Base-by-base conservation (phyloP, 2,888 invertebrate species). In the Herminia tarsipennalis region DNA sequence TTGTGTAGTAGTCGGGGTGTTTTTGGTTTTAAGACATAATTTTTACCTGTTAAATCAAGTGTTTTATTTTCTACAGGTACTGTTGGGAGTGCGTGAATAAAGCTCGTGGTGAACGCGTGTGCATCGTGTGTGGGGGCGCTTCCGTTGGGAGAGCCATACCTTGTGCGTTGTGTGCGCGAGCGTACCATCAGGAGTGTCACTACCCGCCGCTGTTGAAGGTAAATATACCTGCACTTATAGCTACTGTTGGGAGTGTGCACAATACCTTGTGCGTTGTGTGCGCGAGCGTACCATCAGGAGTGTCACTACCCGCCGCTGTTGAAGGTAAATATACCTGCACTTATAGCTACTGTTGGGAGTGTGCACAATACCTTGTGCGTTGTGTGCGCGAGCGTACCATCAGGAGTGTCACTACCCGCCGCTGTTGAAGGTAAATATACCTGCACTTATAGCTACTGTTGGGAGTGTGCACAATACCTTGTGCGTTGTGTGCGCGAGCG, bases 1-100 rank as follows among this genome's bases (percentile, higher is more conserved):
- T n/a, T n/a, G n/a, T n/a, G n/a, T n/a, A n/a, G n/a, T n/a, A n/a
- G n/a, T n/a, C n/a, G n/a, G n/a, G n/a, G n/a, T n/a, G n/a, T n/a
- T n/a, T n/a, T n/a, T n/a, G n/a, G n/a, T n/a, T n/a, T n/a, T n/a
- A n/a, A n/a, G n/a, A n/a, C n/a, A n/a, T n/a, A n/a, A n/a, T n/a
- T n/a, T n/a, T n/a, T n/a, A n/a, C n/a, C n/a, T n/a, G n/a, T n/a
- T n/a, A n/a, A n/a, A n/a, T n/a, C n/a, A n/a, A n/a, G n/a, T 20
- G 3, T 6, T 16, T 0, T 2, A 6, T n/a, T 5, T 12, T 24
- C 9, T 6, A 0, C 63, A 96, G 96, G 96, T 99, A 97, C 86
- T 99, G 98, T 87, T 98, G 96, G 92, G 98, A 98, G 78, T 99
- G 98, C 87, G 95, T 96, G 88, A 97, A 97, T 87, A 97, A 98